Percentiles rank a stretch among this genome's conserved stretches.
Conservation (phyloP, 2,888 invertebrate genomes). For the Dione juno region DNA sequence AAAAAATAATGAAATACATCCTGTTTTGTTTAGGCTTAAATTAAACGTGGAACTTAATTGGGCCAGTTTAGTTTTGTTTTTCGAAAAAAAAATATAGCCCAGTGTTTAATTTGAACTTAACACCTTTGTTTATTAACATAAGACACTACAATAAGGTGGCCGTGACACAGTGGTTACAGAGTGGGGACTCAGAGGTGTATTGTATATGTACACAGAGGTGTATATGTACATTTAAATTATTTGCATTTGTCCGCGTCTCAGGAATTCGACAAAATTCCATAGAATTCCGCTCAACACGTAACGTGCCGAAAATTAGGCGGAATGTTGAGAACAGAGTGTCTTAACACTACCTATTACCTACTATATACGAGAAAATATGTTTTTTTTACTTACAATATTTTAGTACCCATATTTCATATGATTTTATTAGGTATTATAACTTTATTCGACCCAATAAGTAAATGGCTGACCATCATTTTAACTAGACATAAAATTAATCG, state of each 20-base stretch:
- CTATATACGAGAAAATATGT: not conserved
- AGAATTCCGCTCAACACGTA: too few species aligned
- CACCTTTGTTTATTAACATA: too few species aligned
- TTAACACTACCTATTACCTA: not conserved
- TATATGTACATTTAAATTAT: too few species aligned
- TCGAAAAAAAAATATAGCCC: not conserved
- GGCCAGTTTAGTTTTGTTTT: not conserved
- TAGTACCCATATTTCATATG: not conserved
- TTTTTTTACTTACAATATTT: not conserved
- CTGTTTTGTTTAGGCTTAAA: conserved; percentile 49
- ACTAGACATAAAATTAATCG: conserved; percentile 36
- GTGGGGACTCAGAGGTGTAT: too few species aligned
- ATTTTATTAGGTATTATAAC: conserved; percentile 3
- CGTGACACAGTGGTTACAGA: too few species aligned
- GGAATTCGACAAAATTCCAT: too few species aligned
- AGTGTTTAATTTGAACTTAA: too few species aligned
- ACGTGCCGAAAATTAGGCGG: too few species aligned
- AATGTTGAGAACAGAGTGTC: too few species aligned
- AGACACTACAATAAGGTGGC: too few species aligned
- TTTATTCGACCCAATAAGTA: conserved; percentile 13
- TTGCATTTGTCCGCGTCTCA: too few species aligned
- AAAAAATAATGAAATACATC: conserved; percentile 58
- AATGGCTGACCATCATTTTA: conserved; percentile 19
- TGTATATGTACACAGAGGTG: too few species aligned
- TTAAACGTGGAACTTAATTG: conserved; percentile 39